Evolutionary conservation across 2,797 vertebrate genomes (phyloP), one percentile per base, ranked within the genome.

Genomic region (Notolepis coatsorum): DNA sequence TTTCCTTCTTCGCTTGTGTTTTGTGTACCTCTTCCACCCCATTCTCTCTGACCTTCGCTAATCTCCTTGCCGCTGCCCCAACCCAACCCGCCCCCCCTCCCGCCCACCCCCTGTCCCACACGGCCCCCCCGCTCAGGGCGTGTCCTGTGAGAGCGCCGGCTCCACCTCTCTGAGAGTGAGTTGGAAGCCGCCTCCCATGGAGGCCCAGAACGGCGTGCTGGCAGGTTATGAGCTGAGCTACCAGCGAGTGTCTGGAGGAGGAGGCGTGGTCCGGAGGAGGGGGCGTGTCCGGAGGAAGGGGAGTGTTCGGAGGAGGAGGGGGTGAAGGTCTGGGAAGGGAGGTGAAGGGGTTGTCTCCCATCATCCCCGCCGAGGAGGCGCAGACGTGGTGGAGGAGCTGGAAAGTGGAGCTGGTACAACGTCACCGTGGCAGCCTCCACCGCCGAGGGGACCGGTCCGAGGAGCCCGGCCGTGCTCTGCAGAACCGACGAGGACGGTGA

Each of bases 111-210:
- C 84, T 86, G 77, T 89, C 90, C 86, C 91, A 91, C 60, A 94
- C 97, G 97, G 95, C 91, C 96, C 96, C 92, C 94, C 95, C 25
- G 94, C 94, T 86, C 92, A 93, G 88, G 94, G 95, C 64, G 93
- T 97, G 88, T 94, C 95, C 89, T 98, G 97, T 65, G 89, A 94
- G 91, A 94, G 94, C 84, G 88, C 92, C 79, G 94, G 94, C 90
- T 97, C 97, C 89, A 96, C 95, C 71, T 95, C 95, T 78, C 94
- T 98, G 92, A 93, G 94, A 94, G 95, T 99, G 93, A 97, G 95
- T 94, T 98, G 97, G 97, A 92, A 85, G 83, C 94, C 94, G 30
- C 95, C 95, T 63, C 94, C 95, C 50, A 73, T 88, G 64, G 95
- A 96, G 64, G 94, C 91, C 89, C 94, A 94, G 84, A 96, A 95